Percentiles rank a stretch among this genome's conserved stretches.
phyloP scores from a whole-genome alignment of 2,888 invertebrate species.

The Cybosia mesomella region DNA sequence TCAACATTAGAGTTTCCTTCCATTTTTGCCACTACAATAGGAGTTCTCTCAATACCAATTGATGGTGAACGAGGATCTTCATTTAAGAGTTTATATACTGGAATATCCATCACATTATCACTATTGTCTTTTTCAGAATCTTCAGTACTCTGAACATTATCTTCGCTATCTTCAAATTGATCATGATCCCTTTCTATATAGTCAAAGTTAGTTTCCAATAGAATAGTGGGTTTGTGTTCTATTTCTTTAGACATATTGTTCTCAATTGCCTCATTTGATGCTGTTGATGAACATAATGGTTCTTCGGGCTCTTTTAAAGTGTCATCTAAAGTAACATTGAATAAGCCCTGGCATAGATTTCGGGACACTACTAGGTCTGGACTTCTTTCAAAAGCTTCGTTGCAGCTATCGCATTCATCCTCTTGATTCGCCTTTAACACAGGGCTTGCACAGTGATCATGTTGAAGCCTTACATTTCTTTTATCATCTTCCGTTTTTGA shows the following conservation, averaged over 20 bases:
- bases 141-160: constrained; percentile 39
- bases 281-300: constrained; percentile 78
- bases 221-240: constrained; percentile 71
- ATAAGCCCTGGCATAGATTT: constrained; percentile 76
- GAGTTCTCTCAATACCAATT: constrained; percentile 81
- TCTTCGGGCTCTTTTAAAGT: constrained; percentile 71
- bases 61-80: constrained; percentile 83
- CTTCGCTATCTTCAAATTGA: constrained; percentile 62
- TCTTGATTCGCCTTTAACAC: constrained; percentile 60
- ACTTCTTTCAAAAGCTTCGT: constrained; percentile 61
- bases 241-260: constrained; percentile 64
- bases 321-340: constrained; percentile 73
- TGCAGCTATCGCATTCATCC: constrained; percentile 61
- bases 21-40: constrained; percentile 74
- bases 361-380: constrained; percentile 72
- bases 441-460: constrained; percentile 64
- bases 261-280: constrained; percentile 76
- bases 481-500: constrained; percentile 63
- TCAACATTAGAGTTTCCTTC: constrained; percentile 70
- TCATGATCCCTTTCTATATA: constrained; percentile 77
- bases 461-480: constrained; percentile 51
- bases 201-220: constrained; percentile 89
- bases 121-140: constrained; percentile 36
- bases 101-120: constrained; percentile 50
- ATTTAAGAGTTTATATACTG: constrained; percentile 68